phyloP scores from a whole-genome alignment of 1,140 invertebrate species.

The Caenorhabditis latens region DNA sequence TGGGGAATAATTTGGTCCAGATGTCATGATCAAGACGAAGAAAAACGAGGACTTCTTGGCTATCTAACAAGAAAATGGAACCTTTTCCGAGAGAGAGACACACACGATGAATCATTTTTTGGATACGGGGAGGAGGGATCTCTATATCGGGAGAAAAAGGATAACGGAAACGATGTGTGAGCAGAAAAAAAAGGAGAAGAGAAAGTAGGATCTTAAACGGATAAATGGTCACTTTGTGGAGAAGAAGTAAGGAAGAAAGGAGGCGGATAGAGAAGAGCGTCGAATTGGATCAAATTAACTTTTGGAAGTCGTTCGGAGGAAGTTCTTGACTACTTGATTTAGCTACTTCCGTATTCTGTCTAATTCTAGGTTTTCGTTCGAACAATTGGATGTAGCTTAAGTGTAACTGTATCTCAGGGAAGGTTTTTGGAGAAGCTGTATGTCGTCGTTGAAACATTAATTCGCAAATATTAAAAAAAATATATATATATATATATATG shows the following conservation, averaged over 20 bases:
- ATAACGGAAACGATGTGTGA: constrained; percentile 20
- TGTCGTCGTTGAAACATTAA: too few relatives aligned
- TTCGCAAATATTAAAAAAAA: too few relatives aligned
- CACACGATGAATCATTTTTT: constrained; percentile 8
- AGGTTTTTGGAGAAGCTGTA: too few relatives aligned
- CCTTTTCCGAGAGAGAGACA: neutral
- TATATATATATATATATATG: too few relatives aligned
- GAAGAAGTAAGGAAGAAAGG: neutral
- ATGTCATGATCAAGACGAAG: constrained; percentile 1
- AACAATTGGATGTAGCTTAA: too few relatives aligned
- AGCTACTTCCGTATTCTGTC: neutral
- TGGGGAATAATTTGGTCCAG: constrained; percentile 39
- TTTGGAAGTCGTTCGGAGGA: neutral
- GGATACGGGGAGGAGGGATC: neutral
- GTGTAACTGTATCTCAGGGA: too few relatives aligned
- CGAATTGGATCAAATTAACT: constrained; percentile 42
- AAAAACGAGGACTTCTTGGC: neutral
- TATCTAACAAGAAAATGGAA: neutral
- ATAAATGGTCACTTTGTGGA: constrained; percentile 5
- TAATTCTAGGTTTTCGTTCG: too few relatives aligned
- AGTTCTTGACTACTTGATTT: neutral
- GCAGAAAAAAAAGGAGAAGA: neutral
- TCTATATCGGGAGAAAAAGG: neutral
- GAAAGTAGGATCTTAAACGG: neutral
- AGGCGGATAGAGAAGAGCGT: neutral